Conservation (phyloP, 2,797 vertebrate species). For the Momotus momota region DNA sequence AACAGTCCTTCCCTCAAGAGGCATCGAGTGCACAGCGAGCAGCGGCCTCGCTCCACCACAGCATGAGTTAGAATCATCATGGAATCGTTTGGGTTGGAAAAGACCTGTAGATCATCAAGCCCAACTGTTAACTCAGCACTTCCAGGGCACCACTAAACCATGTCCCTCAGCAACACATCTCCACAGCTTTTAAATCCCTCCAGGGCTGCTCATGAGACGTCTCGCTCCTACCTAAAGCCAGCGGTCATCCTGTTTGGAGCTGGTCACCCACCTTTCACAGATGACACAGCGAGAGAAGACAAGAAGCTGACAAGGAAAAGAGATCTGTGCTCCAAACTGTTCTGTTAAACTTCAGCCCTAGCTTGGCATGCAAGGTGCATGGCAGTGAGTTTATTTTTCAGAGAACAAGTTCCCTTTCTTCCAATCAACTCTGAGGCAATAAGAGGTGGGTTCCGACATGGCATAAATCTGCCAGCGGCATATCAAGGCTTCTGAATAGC, state of each 20-base stretch:
- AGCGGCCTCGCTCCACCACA: neutral
- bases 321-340: neutral
- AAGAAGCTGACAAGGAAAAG: neutral
- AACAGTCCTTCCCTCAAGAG: neutral
- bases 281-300: neutral
- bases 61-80: rapidly evolving
- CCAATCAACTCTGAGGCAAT: slow-evolving; percentile 60
- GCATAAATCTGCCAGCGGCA: slow-evolving; percentile 61
- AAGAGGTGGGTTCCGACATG: slow-evolving; percentile 52
- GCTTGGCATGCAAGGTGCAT: neutral
- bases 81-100: neutral
- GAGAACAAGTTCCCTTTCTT: slow-evolving; percentile 55
- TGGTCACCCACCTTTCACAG: neutral
- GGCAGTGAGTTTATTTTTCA: neutral
- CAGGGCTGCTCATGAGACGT: neutral
- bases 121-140: neutral
- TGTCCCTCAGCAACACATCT: neutral
- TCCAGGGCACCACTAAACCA: neutral
- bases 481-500: slow-evolving; percentile 52
- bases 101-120: neutral
- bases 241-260: neutral
- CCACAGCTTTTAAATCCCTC: neutral
- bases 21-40: neutral
- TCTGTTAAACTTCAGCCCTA: neutral
- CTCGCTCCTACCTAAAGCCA: neutral